Conservation (phyloP, 92 coral and sea anemone species). For the Actinostola sp. region DNA sequence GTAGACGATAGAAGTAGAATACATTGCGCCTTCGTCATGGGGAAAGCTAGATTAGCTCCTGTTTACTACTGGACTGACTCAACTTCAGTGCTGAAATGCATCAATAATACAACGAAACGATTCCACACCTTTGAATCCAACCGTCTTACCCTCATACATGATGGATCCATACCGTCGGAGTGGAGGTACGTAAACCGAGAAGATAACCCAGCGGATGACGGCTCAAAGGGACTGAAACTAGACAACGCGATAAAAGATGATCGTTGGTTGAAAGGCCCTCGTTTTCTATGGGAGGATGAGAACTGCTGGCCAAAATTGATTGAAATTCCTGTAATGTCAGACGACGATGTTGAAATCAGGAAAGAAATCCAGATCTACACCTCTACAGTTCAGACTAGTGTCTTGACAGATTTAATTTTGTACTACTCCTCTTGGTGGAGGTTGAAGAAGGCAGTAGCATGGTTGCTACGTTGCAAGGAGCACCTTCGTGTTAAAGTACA, state of each 20-base stretch:
- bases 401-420: conserved; percentile 35
- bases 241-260: conserved; percentile 42
- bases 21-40: conserved; percentile 49
- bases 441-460: conserved; percentile 57
- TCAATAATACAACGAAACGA: conserved; percentile 41
- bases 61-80: conserved; percentile 45
- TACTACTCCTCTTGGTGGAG: conserved; percentile 64
- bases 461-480: conserved; percentile 57
- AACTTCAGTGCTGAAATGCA: conserved; percentile 56
- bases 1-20: background rate
- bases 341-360: conserved; percentile 57
- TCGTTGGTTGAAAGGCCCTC: conserved; percentile 57
- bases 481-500: background rate
- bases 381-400: conserved; percentile 7
- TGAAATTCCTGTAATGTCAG: conserved; percentile 29
- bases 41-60: conserved; percentile 54
- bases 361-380: conserved; percentile 51
- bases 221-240: conserved; percentile 59
- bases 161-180: conserved; percentile 24
- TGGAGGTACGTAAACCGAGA: conserved; percentile 61
- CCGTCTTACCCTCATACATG: conserved; percentile 51
- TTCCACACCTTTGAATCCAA: conserved; percentile 67
- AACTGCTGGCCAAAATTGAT: conserved; percentile 45
- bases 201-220: conserved; percentile 51
- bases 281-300: conserved; percentile 50